Evolutionary conservation across 2,888 invertebrate species (phyloP), one percentile per base, ranked within the genome.

Genomic region (Aphelenchoides bicaudatus): DNA sequence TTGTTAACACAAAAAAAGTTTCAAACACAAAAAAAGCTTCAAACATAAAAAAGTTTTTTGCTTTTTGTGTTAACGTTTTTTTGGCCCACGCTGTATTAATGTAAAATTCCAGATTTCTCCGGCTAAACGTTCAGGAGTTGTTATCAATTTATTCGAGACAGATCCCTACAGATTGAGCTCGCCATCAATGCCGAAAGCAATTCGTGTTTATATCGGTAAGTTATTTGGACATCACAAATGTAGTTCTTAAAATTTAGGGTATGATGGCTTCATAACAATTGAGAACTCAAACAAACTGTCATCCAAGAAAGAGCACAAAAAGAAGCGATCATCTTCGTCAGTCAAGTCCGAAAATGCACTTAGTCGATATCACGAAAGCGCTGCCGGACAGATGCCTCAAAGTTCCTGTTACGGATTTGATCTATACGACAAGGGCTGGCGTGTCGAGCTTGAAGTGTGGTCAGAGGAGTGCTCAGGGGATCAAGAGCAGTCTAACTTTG

Each of bases 261-360:
- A 67, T 54, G 72, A 75, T 55, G 76, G 76, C 5, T 59, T 63
- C 21, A 58, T 76, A 0, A 65, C 64, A 10, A 66, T 76, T 27
- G 67, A 70, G 30, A 74, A 76, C 53, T 53, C 31, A 5, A 47
- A 54, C 29, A 16, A 4, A 5, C 13, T 19, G 39, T 39, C 34
- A 5, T 6, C 6, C 10, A 19, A 25, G 21, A 51, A 51, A 34
- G n/a, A 38, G 25, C 43, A 39, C 19, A 27, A 28, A 27, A 6
- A 39, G 25, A 38, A 19, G 16, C n/a, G n/a, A n/a, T n/a, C n/a
- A n/a, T n/a, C n/a, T n/a, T n/a, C n/a, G n/a, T n/a, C n/a, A n/a
- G 16, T 25, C 16, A 43, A 43, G 10, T 10, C 43, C 10, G 16
- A 10, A 10, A 34, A 10, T 34, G 46, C 39, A 46, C 50, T 39